These are phyloP conservation scores for Diarsia dahlii DNA, from an alignment of 2,888 invertebrate genomes.

Conservation along the genomic window DNA sequence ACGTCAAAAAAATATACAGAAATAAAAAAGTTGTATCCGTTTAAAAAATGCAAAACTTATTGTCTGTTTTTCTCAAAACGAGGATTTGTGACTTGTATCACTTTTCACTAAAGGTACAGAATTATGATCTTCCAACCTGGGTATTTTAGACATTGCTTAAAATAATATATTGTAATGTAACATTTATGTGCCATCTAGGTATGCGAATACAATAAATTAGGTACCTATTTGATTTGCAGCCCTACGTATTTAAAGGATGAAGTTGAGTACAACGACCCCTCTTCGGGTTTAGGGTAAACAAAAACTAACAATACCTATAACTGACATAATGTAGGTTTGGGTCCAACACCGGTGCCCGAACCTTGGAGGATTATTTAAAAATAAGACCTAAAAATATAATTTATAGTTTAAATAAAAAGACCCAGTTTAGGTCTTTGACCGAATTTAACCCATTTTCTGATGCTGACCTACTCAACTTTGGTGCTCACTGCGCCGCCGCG, in stretches of 20 bases:
- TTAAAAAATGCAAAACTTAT: too few species aligned
- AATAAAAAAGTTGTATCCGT: too few species aligned
- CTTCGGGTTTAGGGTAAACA: not conserved
- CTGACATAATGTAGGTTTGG: not conserved
- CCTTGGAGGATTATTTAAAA: not conserved
- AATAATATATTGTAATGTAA: too few species aligned
- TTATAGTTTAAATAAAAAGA: not conserved
- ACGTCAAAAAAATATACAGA: too few species aligned
- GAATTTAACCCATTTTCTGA: slow-evolving; percentile 9
- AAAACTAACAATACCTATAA: not conserved
- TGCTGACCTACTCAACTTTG: slow-evolving; percentile 16
- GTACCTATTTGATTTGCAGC: too few species aligned
- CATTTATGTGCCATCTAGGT: too few species aligned
- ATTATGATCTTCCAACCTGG: too few species aligned
- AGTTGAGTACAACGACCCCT: not conserved
- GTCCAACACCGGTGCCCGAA: not conserved
- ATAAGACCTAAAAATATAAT: not conserved
- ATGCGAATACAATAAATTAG: too few species aligned
- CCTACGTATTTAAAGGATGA: not conserved
- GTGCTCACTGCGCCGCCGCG: slow-evolving; percentile 15
- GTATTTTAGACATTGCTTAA: too few species aligned
- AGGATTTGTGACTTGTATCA: too few species aligned
- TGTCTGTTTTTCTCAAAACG: too few species aligned
- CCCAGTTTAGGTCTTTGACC: not conserved
- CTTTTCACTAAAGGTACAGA: too few species aligned